Percentiles rank a stretch among this genome's conserved stretches.
Evolutionary conservation across 1,140 invertebrate species (phyloP).

Genomic region (Camponotus vicinus): DNA sequence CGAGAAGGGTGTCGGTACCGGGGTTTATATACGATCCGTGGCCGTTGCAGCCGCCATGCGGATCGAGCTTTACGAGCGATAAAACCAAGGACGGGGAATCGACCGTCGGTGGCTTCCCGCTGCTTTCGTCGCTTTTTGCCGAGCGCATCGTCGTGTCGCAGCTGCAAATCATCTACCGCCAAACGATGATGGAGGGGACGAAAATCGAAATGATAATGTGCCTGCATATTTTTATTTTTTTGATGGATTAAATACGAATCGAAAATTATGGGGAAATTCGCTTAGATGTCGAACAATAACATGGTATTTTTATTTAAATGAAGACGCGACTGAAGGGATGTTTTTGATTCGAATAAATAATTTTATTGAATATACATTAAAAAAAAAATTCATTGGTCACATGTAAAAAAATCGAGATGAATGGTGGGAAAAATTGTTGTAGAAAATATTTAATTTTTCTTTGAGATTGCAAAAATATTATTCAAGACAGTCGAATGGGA

Average conservation of each 20-base stretch:
- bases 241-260: not conserved
- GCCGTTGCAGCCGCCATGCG: conserved; percentile 21
- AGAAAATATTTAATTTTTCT: conserved; percentile 12
- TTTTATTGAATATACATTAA: not conserved
- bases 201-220: conserved; percentile 6
- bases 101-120: conserved; percentile 38
- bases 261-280: conserved; percentile 13
- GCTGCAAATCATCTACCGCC: conserved; percentile 7
- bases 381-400: not conserved
- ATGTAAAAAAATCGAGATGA: not conserved
- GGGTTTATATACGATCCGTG: conserved; percentile 59
- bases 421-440: not conserved
- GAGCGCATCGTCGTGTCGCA: not conserved
- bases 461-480: not conserved
- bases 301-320: not conserved
- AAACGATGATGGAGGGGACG: conserved; percentile 45
- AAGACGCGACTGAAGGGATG: not conserved
- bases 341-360: not conserved
- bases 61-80: conserved; percentile 72
- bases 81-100: conserved; percentile 62
- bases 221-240: not conserved
- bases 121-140: conserved; percentile 58
- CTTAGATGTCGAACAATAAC: not conserved
- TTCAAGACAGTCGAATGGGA: not conserved
- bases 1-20: conserved; percentile 53